Evolutionary conservation across 2,797 vertebrate species (phyloP).

Genomic region (Borostomias antarcticus): DNA sequence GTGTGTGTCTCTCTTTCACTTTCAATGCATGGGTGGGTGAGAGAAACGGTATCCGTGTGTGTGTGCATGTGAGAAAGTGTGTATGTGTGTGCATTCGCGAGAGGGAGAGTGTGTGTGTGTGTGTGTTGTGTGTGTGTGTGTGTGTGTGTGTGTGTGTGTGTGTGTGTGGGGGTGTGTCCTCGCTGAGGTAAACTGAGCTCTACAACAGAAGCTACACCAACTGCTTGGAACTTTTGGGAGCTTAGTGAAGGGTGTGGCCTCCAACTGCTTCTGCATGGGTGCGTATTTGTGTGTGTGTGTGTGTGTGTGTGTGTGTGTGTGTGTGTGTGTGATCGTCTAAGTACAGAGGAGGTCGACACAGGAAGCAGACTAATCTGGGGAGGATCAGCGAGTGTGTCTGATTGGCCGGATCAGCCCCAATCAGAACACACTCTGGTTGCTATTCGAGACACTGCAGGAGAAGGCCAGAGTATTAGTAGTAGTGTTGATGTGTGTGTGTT

Average conservation of each 20-base stretch:
- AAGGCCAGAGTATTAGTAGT: too few relatives aligned
- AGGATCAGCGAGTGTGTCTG: too few relatives aligned
- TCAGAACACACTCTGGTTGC: too few relatives aligned
- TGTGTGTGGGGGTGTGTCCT: neutral
- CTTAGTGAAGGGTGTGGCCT: neutral
- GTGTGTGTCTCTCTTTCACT: constrained; percentile 34
- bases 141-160: neutral
- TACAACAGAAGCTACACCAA: too few relatives aligned
- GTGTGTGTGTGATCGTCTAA: constrained; percentile 30
- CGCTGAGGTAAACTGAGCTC: too few relatives aligned
- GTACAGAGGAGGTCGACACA: constrained; percentile 1
- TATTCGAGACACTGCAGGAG: too few relatives aligned
- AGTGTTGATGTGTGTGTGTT: constrained; percentile 12
- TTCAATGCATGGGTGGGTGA: too few relatives aligned
- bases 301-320: constrained; percentile 22
- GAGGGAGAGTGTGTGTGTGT: neutral
- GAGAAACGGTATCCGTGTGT: constrained; percentile 19
- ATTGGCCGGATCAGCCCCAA: too few relatives aligned
- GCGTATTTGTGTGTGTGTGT: neutral
- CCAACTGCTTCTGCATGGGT: too few relatives aligned
- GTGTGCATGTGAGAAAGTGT: neutral
- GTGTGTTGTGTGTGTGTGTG: neutral
- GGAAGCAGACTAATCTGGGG: too few relatives aligned
- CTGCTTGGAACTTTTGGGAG: too few relatives aligned
- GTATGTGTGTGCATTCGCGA: constrained; percentile 17